These are phyloP conservation scores for Anarhynchus alexandrinus DNA, from an alignment of 2,113 vertebrate genomes.

Conservation along the genomic window DNA sequence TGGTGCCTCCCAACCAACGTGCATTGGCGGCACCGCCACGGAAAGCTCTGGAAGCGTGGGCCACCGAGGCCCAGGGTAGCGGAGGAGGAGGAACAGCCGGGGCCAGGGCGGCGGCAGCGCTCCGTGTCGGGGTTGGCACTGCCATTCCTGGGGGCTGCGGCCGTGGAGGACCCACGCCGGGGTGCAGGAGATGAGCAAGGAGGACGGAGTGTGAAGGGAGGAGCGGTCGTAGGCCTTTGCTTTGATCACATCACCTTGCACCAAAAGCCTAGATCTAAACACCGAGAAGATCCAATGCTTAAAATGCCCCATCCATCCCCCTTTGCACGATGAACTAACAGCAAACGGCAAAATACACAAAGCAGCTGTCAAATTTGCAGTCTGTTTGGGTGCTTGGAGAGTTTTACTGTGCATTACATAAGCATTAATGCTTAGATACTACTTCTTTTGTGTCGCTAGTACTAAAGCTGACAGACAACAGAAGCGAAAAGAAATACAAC, in stretches of 20 bases:
- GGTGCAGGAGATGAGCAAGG: neutral
- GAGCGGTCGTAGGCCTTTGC: neutral
- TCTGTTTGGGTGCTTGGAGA: neutral
- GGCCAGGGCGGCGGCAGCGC: neutral
- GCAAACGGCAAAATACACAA: neutral
- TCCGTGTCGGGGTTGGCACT: no score
- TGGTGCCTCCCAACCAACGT: neutral
- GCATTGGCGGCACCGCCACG: rapidly evolving
- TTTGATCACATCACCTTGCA: rapidly evolving
- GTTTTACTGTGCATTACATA: neutral
- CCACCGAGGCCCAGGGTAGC: no score
- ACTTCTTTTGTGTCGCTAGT: neutral
- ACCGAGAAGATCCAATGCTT: neutral
- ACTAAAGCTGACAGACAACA: neutral
- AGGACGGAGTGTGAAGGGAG: neutral
- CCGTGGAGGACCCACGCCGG: rapidly evolving
- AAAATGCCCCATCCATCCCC: neutral
- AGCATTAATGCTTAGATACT: neutral
- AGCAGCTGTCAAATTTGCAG: neutral
- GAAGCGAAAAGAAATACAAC: neutral
- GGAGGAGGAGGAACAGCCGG: no score
- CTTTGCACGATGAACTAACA: neutral
- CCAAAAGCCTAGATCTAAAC: neutral
- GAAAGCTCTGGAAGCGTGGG: neutral
- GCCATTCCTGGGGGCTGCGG: neutral